Base-by-base conservation (phyloP, 2,888 invertebrate genomes). In the Mycalesis mineus region DNA sequence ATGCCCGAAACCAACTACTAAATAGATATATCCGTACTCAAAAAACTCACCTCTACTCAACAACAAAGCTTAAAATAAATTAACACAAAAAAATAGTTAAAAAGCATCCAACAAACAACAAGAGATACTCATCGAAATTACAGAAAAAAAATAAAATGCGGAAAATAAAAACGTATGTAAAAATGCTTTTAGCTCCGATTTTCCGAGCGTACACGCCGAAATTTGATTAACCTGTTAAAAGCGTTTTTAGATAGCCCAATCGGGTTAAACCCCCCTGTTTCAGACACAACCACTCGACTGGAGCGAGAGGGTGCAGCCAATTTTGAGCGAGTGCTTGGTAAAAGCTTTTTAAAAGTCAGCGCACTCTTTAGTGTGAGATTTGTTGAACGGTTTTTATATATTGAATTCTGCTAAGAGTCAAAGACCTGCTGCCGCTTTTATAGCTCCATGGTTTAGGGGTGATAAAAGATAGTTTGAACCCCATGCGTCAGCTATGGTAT, bases 171-270 rank as follows among this genome's bases (percentile, higher is more conserved):
- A 39, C 14, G 39, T 39, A 39, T 28, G 22, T 14, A 36, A 48
- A 48, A 48, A 33, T 48, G 33, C 47, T 48, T 48, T 48, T 7
- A 44, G 28, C 28, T 13, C 11, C 17, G 47, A 48, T 48, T 48
- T 48, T 48, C 15, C 33, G 17, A 36, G 33, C 47, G 15, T 48
- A 48, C 47, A 36, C 33, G 47, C 47, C 29, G 15, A 65, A 58
- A 55, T 47, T 61, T 51, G 61, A 61, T 58, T 61, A 45, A 47
- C 22, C 51, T 57, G 51, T 36, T 59, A 59, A 61, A 58, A 61
- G 47, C 42, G 22, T 47, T 60, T 55, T 58, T 49, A 41, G 55
- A 47, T 50, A 48, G 17, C 28, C 15, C 55, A 42, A 55, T 40
- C 42, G 42, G 37, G 55, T 54, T 51, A 45, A 50, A 50, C 44